These are phyloP conservation scores for Alectoris magna DNA, from an alignment of 2,797 vertebrate genomes.

Conservation along the genomic window DNA sequence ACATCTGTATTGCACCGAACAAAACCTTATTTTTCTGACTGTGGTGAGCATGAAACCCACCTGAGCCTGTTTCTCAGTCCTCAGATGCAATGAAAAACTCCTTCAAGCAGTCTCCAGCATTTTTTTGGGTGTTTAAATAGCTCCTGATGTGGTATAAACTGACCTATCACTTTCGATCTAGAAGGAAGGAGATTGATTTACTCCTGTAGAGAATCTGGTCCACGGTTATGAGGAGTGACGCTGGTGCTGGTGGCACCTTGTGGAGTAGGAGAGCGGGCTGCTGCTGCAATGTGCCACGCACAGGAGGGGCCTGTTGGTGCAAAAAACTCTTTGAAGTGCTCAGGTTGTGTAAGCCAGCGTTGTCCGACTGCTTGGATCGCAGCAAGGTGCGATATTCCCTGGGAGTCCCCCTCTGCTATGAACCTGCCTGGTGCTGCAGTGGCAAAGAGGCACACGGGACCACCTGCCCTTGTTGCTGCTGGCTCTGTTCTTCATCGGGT, in stretches of 20 bases:
- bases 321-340: background rate
- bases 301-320: background rate
- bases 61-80: background rate
- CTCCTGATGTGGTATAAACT: background rate
- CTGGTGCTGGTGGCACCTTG: background rate
- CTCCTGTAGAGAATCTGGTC: background rate
- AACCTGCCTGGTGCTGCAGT: background rate
- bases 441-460: accelerated
- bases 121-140: background rate
- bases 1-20: background rate
- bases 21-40: conserved; percentile 18
- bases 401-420: background rate
- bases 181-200: background rate
- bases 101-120: background rate
- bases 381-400: background rate
- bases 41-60: background rate
- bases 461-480: accelerated
- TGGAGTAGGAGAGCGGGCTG: background rate
- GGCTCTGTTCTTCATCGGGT: background rate
- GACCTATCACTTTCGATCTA: background rate
- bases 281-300: background rate
- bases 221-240: background rate
- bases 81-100: background rate
- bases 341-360: accelerated
- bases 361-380: background rate